phyloP scores from a whole-genome alignment of 2,888 invertebrate species.

The Cantharis rustica region DNA sequence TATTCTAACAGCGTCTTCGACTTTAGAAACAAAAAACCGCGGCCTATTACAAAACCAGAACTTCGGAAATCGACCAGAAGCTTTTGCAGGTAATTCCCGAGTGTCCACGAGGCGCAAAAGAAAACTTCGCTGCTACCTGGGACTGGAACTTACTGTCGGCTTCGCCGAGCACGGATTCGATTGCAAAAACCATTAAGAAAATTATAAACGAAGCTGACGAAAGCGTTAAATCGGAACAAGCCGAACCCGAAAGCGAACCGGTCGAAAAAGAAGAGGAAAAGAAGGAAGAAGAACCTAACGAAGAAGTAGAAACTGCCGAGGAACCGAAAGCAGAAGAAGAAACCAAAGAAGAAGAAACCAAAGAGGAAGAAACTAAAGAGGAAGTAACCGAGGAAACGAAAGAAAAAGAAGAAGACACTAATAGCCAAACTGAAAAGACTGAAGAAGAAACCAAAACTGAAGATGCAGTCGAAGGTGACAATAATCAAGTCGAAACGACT shows the following conservation, averaged over 20 bases:
- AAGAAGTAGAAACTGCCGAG: not conserved
- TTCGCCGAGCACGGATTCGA: conserved; percentile 17
- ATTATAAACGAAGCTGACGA: conserved; percentile 25
- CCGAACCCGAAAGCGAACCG: conserved; percentile 18
- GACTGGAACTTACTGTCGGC: conserved; percentile 70
- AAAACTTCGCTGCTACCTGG: conserved; percentile 70
- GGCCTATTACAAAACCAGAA: conserved; percentile 76
- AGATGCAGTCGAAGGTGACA: conserved; percentile 31
- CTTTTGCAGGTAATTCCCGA: conserved; percentile 75
- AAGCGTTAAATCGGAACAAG: conserved; percentile 14
- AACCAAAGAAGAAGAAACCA: conserved; percentile 33
- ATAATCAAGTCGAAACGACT: conserved; percentile 24
- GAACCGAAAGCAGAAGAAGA: conserved; percentile 27
- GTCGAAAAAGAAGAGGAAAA: conserved; percentile 29
- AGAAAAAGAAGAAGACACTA: conserved; percentile 4
- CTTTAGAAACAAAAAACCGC: conserved; percentile 82
- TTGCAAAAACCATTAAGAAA: conserved; percentile 24
- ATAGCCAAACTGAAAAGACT: conserved; percentile 26
- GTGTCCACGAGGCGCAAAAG: conserved; percentile 78
- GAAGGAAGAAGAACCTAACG: conserved; percentile 8
- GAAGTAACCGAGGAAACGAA: conserved; percentile 15
- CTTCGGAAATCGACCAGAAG: conserved; percentile 77
- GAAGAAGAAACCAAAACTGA: conserved; percentile 31
- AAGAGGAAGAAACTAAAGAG: conserved; percentile 32
- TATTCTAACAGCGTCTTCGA: not conserved